These are phyloP conservation scores for Acipenser oxyrinchus DNA, from an alignment of 2,797 vertebrate species.

Conservation along the genomic window DNA sequence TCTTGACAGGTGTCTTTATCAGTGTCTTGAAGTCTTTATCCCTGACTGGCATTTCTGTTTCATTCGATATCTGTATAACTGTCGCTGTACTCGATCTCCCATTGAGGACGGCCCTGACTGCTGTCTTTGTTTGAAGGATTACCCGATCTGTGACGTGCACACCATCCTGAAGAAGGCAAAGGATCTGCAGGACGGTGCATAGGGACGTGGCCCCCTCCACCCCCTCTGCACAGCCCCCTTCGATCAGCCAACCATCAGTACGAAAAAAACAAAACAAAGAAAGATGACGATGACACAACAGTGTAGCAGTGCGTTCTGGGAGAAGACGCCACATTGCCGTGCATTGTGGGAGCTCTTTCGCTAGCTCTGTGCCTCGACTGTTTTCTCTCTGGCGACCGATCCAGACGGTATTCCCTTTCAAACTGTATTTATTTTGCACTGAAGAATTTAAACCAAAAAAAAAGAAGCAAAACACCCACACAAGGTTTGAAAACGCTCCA, in stretches of 20 bases:
- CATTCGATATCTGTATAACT: no score
- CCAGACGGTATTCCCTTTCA: slow-evolving; percentile 32
- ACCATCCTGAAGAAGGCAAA: slow-evolving; percentile 89
- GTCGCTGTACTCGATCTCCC: no score
- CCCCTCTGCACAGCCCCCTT: slow-evolving; percentile 25
- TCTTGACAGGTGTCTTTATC: no score
- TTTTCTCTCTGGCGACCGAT: neutral
- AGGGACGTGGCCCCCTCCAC: slow-evolving; percentile 38
- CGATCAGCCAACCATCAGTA: slow-evolving; percentile 13
- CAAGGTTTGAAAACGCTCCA: slow-evolving; percentile 18
- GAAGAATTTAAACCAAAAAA: slow-evolving; percentile 27
- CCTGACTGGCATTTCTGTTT: no score
- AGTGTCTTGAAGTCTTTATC: no score
- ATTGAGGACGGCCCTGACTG: neutral
- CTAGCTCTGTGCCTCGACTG: neutral
- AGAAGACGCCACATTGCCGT: slow-evolving; percentile 13
- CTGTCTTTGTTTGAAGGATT: slow-evolving; percentile 63
- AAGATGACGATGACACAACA: neutral
- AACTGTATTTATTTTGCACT: slow-evolving; percentile 30
- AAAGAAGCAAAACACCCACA: slow-evolving; percentile 5
- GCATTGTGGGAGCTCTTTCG: slow-evolving; percentile 33
- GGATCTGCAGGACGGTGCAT: slow-evolving; percentile 82
- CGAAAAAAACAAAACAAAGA: slow-evolving; percentile 11
- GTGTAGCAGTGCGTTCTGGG: slow-evolving; percentile 21
- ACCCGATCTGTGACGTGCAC: slow-evolving; percentile 89